Conservation (phyloP, 2,797 vertebrate genomes). For the Karalla daura region DNA sequence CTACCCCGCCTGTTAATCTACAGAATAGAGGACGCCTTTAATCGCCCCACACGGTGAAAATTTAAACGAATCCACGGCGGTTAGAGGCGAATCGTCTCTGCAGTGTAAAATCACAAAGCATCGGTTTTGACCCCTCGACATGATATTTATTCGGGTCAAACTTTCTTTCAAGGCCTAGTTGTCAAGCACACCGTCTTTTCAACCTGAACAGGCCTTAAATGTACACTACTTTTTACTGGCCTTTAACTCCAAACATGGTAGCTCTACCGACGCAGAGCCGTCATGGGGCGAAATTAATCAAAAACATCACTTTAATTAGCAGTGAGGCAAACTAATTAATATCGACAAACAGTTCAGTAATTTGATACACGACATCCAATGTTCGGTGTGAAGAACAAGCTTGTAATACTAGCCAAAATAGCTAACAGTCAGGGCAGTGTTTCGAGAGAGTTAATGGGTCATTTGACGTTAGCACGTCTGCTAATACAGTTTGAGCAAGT, state of each 20-base stretch:
- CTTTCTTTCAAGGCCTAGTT: constrained; percentile 8
- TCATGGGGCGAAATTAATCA: neutral
- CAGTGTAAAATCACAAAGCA: too few relatives aligned
- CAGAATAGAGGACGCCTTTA: too few relatives aligned
- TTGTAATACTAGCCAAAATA: neutral
- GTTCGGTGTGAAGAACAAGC: constrained; percentile 26
- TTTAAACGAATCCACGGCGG: too few relatives aligned
- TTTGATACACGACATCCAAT: neutral
- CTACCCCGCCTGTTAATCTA: too few relatives aligned
- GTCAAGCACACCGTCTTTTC: constrained; percentile 31
- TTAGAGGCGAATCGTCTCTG: too few relatives aligned
- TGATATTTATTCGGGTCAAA: constrained; percentile 5
- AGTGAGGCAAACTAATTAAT: neutral
- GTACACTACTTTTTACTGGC: constrained; percentile 31
- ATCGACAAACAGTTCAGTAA: neutral
- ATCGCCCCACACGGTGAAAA: too few relatives aligned
- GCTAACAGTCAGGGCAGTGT: neutral
- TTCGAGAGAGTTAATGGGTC: neutral
- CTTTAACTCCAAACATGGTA: constrained; percentile 14
- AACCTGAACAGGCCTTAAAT: too few relatives aligned
- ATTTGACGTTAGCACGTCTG: neutral
- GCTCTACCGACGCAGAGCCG: neutral
- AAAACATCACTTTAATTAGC: neutral
- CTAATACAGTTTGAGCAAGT: neutral
- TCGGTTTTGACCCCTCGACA: constrained; percentile 1